Percentiles rank a stretch among this genome's conserved stretches.
Conservation (phyloP, 1,140 invertebrate species). For the Lordiphosa collinella region DNA sequence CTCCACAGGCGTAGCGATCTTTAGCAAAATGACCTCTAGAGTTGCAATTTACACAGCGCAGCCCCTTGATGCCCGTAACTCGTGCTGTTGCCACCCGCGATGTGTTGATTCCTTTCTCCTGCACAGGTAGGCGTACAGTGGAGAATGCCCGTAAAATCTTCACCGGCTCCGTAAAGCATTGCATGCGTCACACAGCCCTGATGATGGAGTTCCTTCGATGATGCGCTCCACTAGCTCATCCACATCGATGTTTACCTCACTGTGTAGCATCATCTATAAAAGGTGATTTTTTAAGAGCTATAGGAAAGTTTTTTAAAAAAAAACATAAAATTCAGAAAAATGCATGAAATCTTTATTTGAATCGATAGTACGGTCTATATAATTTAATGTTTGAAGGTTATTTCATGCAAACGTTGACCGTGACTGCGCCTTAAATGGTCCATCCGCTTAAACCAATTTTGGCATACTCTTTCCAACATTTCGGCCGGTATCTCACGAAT, state of each 20-base stretch:
- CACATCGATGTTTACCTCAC: not conserved
- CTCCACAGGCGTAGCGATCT: conserved; percentile 3
- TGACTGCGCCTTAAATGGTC: no score
- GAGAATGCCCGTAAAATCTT: conserved; percentile 1
- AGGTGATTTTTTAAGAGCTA: no score
- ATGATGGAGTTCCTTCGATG: not conserved
- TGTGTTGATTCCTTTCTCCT: not conserved
- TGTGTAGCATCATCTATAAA: not conserved
- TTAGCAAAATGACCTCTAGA: conserved; percentile 8
- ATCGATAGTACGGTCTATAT: no score
- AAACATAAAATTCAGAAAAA: no score
- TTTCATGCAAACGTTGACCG: no score
- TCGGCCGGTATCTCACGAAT: no score
- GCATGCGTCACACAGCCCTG: not conserved
- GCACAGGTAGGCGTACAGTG: not conserved
- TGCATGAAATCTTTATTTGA: no score
- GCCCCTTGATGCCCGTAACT: not conserved
- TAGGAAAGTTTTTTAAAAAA: no score
- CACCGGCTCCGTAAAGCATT: not conserved
- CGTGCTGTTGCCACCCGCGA: not conserved
- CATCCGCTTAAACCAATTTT: no score
- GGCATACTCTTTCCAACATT: no score
- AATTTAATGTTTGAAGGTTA: no score
- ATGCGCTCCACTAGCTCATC: conserved; percentile 1
- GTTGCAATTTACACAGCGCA: conserved; percentile 10